These are phyloP conservation scores for Scaptomyza flava DNA, from an alignment of 2,888 invertebrate genomes.

Conservation along the genomic window DNA sequence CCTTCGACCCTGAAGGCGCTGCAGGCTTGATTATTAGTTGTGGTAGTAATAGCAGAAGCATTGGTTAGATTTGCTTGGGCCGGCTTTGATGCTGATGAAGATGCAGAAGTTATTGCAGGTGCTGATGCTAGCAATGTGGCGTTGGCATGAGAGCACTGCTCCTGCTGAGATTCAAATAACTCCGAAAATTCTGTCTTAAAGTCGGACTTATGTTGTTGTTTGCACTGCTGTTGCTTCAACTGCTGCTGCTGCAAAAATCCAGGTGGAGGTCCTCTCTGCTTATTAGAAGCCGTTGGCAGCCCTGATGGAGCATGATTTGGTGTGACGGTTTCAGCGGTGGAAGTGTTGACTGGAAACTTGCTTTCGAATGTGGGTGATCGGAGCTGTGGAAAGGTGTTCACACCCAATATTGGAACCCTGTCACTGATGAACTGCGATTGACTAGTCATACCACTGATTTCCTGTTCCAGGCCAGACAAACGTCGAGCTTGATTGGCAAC, in stretches of 20 bases:
- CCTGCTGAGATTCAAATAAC: conserved; percentile 45
- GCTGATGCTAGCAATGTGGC: conserved; percentile 61
- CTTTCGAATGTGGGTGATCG: conserved; percentile 75
- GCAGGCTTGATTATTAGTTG: conserved; percentile 83
- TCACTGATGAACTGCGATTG: conserved; percentile 84
- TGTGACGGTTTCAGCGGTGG: conserved; percentile 69
- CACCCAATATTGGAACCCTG: conserved; percentile 75
- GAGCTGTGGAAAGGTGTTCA: conserved; percentile 76
- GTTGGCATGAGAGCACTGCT: conserved; percentile 60
- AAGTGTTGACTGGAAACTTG: conserved; percentile 79
- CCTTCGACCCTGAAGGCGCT: conserved; percentile 76
- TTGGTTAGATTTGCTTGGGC: conserved; percentile 82
- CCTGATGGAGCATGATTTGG: conserved; percentile 58
- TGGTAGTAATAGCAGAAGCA: conserved; percentile 83
- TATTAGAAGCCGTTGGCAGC: conserved; percentile 56
- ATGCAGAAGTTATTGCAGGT: conserved; percentile 53
- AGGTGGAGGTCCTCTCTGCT: conserved; percentile 76
- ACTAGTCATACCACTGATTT: conserved; percentile 81
- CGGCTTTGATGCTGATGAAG: conserved; percentile 66
- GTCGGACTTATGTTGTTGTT: conserved; percentile 38
- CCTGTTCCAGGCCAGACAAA: conserved; percentile 83
- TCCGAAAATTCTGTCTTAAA: conserved; percentile 36
- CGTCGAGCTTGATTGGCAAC: conserved; percentile 83
- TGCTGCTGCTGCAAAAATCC: conserved; percentile 66
- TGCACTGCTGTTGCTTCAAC: conserved; percentile 33